Conservation (phyloP, 2,888 invertebrate species). For the Archips crataeganus region DNA sequence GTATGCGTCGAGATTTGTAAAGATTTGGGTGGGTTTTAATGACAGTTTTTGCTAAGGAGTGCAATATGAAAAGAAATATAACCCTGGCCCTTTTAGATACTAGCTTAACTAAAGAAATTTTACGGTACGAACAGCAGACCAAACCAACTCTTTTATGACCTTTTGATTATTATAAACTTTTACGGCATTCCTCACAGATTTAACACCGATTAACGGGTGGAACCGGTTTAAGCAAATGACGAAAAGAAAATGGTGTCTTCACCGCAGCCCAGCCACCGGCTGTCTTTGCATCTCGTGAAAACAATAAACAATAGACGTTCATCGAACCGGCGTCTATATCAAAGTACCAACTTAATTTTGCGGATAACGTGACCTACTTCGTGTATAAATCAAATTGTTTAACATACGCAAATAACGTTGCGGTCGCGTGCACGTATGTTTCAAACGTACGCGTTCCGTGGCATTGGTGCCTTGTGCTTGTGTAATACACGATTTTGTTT, state of each 20-base stretch:
- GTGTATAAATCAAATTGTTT: conserved; percentile 17
- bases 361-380: conserved; percentile 18
- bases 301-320: background rate
- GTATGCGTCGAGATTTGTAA: conserved; percentile 24
- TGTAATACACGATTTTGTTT: conserved; percentile 40
- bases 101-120: background rate
- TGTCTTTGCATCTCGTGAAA: conserved; percentile 1
- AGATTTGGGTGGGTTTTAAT: conserved; percentile 24
- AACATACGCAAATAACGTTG: conserved; percentile 20
- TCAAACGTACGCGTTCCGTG: conserved; percentile 13
- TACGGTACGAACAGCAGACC: background rate
- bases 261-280: background rate
- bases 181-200: background rate
- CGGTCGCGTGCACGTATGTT: conserved; percentile 22
- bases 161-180: conserved; percentile 10
- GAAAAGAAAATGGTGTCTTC: conserved; percentile 7
- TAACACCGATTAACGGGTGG: background rate
- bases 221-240: background rate
- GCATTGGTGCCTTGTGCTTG: conserved; percentile 38
- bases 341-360: conserved; percentile 26
- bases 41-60: conserved; percentile 17
- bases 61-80: conserved; percentile 17
- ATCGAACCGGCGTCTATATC: conserved; percentile 7
- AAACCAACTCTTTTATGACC: conserved; percentile 12
- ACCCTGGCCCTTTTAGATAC: conserved; percentile 14